phyloP scores from a whole-genome alignment of 2,113 vertebrate species.

The Psittacus erithacus region DNA sequence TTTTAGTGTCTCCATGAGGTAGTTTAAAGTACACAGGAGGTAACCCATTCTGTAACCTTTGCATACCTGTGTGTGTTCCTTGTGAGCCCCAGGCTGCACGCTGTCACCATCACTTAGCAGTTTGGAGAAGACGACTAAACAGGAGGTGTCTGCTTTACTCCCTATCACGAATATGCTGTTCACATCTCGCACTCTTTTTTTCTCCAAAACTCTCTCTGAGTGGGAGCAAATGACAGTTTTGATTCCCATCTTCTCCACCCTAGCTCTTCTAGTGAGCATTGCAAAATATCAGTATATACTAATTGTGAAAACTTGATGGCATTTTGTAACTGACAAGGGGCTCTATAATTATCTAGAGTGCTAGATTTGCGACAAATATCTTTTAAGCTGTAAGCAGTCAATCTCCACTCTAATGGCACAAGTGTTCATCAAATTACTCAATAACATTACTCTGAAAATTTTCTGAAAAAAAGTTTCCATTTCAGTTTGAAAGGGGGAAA shows the following conservation, averaged over 20 bases:
- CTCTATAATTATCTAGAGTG: not conserved
- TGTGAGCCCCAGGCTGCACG: not conserved
- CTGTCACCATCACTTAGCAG: fast-evolving
- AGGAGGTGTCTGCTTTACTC: not conserved
- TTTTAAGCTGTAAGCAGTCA: not conserved
- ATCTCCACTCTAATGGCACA: not conserved
- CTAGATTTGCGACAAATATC: not conserved
- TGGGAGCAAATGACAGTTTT: not conserved
- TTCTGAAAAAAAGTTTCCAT: not conserved
- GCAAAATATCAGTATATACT: not conserved
- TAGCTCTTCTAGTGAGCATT: not conserved
- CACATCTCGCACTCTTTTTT: not conserved
- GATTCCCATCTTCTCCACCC: not conserved
- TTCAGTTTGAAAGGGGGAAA: not conserved
- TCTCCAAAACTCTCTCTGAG: not conserved
- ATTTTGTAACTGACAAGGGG: not conserved
- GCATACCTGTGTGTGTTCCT: not conserved
- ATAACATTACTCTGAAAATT: not conserved
- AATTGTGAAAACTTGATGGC: not conserved
- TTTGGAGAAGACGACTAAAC: not conserved
- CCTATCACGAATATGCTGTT: not conserved
- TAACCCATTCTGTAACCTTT: not conserved
- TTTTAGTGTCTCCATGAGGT: not conserved
- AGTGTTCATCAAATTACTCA: not conserved
- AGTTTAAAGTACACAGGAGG: not conserved